Evolutionary conservation across 2,797 vertebrate species (phyloP).

Genomic region (Champsocephalus gunnari): DNA sequence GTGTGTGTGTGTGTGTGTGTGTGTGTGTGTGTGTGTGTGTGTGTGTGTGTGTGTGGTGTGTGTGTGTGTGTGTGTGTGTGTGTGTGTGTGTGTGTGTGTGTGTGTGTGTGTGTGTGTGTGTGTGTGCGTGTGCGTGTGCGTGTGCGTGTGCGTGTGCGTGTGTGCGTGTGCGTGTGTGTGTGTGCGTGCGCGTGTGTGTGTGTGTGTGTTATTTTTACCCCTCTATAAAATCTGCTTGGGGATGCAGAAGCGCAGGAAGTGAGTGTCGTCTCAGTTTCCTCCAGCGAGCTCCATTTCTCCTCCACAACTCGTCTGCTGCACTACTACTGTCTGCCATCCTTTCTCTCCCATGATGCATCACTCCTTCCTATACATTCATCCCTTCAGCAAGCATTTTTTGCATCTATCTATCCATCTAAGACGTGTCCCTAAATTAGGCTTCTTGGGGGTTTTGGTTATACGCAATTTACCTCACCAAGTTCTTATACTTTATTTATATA

Average conservation of each 20-base stretch:
- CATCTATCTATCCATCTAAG: background rate
- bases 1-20: slow-evolving; percentile 10
- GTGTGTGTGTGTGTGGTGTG: background rate
- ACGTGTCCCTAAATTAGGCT: background rate
- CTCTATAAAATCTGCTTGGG: slow-evolving; percentile 65
- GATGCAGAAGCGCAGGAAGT: slow-evolving; percentile 63
- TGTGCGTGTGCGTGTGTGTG: slow-evolving; percentile 1
- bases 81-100: slow-evolving; percentile 10
- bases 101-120: slow-evolving; percentile 18
- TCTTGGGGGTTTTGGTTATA: background rate
- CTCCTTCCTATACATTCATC: background rate
- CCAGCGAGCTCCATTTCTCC: slow-evolving; percentile 25
- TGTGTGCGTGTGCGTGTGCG: slow-evolving; percentile 10
- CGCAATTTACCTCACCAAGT: background rate
- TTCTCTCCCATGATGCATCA: slow-evolving; percentile 47
- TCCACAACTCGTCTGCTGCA: slow-evolving; percentile 23
- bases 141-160: slow-evolving; percentile 10
- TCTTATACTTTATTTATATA: background rate
- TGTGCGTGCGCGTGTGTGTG: slow-evolving; percentile 18
- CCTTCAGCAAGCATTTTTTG: background rate
- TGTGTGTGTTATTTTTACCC: slow-evolving; percentile 57
- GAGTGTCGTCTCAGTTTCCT: slow-evolving; percentile 55
- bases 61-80: slow-evolving; percentile 6
- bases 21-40: slow-evolving; percentile 4
- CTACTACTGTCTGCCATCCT: slow-evolving; percentile 8